Conservation (phyloP, 2,888 invertebrate species). For the Nemurella pictetii region DNA sequence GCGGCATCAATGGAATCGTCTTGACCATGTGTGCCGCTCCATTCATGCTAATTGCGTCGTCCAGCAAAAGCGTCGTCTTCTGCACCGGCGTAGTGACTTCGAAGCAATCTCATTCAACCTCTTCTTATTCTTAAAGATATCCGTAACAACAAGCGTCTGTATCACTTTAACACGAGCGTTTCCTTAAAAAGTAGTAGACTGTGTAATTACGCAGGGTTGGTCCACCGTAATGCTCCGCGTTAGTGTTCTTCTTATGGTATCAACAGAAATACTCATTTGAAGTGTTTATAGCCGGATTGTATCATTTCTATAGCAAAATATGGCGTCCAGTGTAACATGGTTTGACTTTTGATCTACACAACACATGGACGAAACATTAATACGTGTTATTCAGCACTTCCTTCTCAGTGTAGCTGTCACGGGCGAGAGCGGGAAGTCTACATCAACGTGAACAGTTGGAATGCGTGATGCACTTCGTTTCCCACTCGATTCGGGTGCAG, state of each 20-base stretch:
- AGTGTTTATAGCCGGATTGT: not conserved
- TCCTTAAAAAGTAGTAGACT: too few relatives aligned
- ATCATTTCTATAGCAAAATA: too few relatives aligned
- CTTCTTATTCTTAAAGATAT: too few relatives aligned
- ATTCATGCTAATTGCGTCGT: constrained; percentile 11
- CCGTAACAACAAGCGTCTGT: too few relatives aligned
- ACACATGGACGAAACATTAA: not conserved
- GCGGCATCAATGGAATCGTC: not conserved
- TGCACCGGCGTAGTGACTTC: too few relatives aligned
- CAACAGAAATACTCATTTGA: not conserved
- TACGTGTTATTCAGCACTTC: not conserved
- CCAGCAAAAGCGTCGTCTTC: too few relatives aligned
- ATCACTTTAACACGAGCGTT: too few relatives aligned
- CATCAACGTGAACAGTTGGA: not conserved
- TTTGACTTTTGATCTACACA: not conserved
- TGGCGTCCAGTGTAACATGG: not conserved
- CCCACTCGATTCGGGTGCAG: not conserved
- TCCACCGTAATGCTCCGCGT: too few relatives aligned
- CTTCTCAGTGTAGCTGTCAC: not conserved
- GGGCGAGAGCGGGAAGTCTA: not conserved
- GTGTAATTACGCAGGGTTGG: too few relatives aligned
- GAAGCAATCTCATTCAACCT: too few relatives aligned
- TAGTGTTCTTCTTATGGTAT: not conserved
- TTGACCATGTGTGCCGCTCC: not conserved
- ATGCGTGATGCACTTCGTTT: not conserved